Conservation (phyloP, 2,797 vertebrate species). For the Gallinago stenura region DNA sequence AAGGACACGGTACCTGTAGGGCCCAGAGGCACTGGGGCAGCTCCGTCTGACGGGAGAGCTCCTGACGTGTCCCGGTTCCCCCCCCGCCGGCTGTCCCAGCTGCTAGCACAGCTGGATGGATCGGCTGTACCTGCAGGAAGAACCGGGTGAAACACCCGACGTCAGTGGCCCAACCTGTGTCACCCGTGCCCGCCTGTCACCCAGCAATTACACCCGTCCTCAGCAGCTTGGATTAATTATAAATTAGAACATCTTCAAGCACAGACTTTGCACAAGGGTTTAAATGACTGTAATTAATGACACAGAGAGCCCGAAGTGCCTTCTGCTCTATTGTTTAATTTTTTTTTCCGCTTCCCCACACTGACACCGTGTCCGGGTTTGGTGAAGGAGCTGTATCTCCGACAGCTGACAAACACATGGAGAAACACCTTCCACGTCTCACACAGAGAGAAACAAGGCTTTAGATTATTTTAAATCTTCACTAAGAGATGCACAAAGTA, state of each 20-base stretch:
- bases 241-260: slow-evolving; percentile 28
- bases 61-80: rapidly evolving
- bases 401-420: background rate
- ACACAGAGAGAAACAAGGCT: background rate
- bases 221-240: slow-evolving; percentile 45
- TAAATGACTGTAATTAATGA: slow-evolving; percentile 41
- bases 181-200: background rate
- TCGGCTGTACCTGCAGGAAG: slow-evolving; percentile 16
- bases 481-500: background rate
- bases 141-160: background rate
- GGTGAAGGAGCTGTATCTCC: background rate
- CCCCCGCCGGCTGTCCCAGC: background rate
- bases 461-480: background rate
- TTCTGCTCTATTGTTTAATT: background rate
- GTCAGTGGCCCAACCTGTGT: background rate
- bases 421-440: background rate
- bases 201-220: slow-evolving; percentile 16
- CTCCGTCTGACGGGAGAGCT: background rate
- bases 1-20: background rate
- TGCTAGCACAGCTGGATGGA: slow-evolving; percentile 17
- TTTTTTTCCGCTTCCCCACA: background rate
- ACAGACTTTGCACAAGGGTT: slow-evolving; percentile 24
- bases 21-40: background rate
- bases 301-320: background rate
- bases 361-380: background rate